phyloP scores from a whole-genome alignment of 2,888 invertebrate genomes.

The Caenorhabditis drosophilae region DNA sequence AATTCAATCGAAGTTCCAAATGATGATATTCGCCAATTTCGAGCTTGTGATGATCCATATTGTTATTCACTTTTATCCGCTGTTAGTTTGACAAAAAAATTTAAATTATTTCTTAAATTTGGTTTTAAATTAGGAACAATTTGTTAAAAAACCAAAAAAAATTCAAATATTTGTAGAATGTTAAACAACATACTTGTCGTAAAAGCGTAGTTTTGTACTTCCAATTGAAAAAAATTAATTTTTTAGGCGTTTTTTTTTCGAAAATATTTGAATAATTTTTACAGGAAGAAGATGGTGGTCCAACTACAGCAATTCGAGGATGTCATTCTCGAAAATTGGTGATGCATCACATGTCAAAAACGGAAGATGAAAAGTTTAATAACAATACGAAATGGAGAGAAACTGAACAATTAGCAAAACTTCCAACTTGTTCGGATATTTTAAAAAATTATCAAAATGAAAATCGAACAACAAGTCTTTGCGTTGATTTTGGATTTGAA shows the following conservation, averaged over 20 bases:
- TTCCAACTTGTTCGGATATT: conserved; percentile 53
- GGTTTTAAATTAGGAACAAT: neutral
- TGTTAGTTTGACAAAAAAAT: conserved; percentile 16
- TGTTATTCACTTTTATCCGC: conserved; percentile 53
- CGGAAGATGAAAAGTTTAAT: conserved; percentile 48
- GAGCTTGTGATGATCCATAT: conserved; percentile 57
- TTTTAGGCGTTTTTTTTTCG: neutral
- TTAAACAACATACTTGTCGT: neutral
- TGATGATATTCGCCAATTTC: conserved; percentile 39
- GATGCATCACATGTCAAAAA: conserved; percentile 50
- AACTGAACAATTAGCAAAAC: conserved; percentile 41
- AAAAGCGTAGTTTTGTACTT: too few relatives aligned
- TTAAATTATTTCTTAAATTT: neutral
- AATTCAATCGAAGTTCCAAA: conserved; percentile 45
- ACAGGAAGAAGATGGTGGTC: conserved; percentile 49
- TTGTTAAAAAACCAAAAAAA: neutral
- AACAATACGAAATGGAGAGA: conserved; percentile 54
- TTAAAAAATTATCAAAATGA: conserved; percentile 23
- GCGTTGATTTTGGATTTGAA: conserved; percentile 22
- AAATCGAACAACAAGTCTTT: conserved; percentile 40
- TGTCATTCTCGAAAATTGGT: conserved; percentile 54
- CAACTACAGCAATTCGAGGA: conserved; percentile 45
- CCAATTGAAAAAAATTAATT: neutral
- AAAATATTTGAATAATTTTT: neutral
- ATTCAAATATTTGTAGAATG: neutral